Evolutionary conservation across 2,888 invertebrate species (phyloP), one percentile per base, ranked within the genome.

Genomic region (Drosophila hamatofila): DNA sequence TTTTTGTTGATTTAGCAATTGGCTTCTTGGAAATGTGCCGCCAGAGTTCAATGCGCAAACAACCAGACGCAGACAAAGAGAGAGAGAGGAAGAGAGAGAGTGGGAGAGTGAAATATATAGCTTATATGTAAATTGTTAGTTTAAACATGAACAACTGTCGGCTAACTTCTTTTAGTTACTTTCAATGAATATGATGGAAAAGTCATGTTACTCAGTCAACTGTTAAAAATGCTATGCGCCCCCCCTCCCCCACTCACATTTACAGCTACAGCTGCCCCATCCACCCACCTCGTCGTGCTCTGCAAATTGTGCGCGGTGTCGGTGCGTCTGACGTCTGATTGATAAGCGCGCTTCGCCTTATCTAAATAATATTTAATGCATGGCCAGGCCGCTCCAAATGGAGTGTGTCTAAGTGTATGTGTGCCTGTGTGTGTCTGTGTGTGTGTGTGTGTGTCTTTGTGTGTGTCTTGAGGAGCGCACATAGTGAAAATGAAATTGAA

Each of bases 331-430:
- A 85, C 83, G 86, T 78, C 83, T 84, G 87, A 86, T 85, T 85
- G 84, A 85, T 85, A 85, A 84, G 86, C 80, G 79, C 72, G 80
- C 79, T 67, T 61, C 64, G 77, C 72, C 85, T 86, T 86, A 86
- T 87, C 87, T 85, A 81, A 87, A 86, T 85, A 87, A 83, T 87
- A 85, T 87, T 87, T 86, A 87, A 86, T 86, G 83, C 87, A 81
- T 52, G 78, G 67, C 78, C 77, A 74, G 73, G 64, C 66, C 74
- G 70, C 76, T 69, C 54, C 59, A 65, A 65, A 59, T 65, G 58
- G 49, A 61, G 68, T 72, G 48, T 55, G 37, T 35, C 33, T 14
- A 41, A 39, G 39, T 23, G 51, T n/a, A n/a, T n/a, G n/a, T n/a
- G n/a, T n/a, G n/a, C n/a, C n/a, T n/a, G n/a, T 42, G 23, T 12